These are phyloP conservation scores for Morelia viridis DNA, from an alignment of 2,797 vertebrate genomes.

Conservation along the genomic window DNA sequence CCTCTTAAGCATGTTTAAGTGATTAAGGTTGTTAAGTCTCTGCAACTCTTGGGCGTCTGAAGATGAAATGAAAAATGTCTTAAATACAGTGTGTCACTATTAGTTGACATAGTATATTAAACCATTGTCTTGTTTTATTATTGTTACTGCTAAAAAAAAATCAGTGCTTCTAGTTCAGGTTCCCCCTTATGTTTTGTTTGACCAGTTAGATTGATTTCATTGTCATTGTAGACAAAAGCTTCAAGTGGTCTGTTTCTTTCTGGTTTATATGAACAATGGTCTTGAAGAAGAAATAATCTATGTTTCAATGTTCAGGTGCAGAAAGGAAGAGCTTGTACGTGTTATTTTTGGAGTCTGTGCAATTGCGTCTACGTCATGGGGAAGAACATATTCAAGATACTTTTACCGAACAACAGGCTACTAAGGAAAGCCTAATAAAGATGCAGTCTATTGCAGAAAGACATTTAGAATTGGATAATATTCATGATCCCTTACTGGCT, in stretches of 20 bases:
- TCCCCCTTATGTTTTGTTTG: neutral
- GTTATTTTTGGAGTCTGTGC: constrained; percentile 93
- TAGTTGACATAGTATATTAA: neutral
- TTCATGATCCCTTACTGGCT: constrained; percentile 90
- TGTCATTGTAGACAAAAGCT: neutral
- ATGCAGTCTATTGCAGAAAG: constrained; percentile 92
- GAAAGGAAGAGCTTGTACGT: constrained; percentile 93
- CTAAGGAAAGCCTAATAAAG: constrained; percentile 87
- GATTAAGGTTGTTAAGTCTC: neutral
- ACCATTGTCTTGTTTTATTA: neutral
- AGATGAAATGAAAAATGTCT: neutral
- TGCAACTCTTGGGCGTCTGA: neutral
- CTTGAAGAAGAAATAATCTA: neutral
- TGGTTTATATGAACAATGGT: neutral
- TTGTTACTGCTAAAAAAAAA: neutral
- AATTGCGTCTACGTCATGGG: constrained; percentile 86
- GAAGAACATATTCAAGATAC: constrained; percentile 78
- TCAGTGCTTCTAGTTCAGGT: neutral
- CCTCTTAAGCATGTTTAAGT: neutral
- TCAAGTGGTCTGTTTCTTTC: neutral
- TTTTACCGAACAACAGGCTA: constrained; percentile 83
- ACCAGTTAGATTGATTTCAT: neutral
- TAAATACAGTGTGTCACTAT: neutral
- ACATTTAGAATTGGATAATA: constrained; percentile 86
- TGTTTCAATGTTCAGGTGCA: constrained; percentile 77